These are phyloP conservation scores for Cerastoderma edule DNA, from an alignment of 2,888 invertebrate species.

Conservation along the genomic window DNA sequence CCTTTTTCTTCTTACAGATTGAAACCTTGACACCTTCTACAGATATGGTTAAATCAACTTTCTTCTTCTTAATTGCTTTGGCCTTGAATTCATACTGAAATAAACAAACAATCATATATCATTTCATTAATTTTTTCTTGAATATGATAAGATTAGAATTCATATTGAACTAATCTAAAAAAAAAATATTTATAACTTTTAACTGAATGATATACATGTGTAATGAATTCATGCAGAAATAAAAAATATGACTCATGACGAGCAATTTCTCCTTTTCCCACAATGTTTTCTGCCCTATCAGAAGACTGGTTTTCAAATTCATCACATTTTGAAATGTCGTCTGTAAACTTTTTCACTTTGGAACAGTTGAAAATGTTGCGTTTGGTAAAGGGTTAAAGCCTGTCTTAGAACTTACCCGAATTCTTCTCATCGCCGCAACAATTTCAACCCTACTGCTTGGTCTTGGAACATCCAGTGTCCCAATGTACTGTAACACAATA, in stretches of 20 bases:
- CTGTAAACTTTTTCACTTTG: too few species aligned
- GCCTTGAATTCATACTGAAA: slow-evolving; percentile 99
- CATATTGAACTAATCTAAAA: too few species aligned
- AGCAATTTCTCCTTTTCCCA: not conserved
- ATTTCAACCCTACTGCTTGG: slow-evolving; percentile 99
- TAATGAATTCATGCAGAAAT: not conserved
- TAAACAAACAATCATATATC: slow-evolving; percentile 52
- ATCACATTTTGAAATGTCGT: too few species aligned
- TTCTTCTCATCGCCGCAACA: slow-evolving; percentile 99
- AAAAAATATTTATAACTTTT: too few species aligned
- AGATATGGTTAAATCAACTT: slow-evolving; percentile 97
- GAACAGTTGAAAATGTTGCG: too few species aligned
- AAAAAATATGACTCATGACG: not conserved
- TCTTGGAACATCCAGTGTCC: slow-evolving; percentile 97
- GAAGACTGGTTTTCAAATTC: too few species aligned
- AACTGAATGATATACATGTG: too few species aligned
- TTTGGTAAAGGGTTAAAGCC: not conserved
- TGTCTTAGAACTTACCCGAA: slow-evolving; percentile 88
- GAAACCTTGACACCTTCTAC: slow-evolving; percentile 97
- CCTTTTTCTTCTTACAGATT: slow-evolving; percentile 89
- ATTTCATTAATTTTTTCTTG: too few species aligned
- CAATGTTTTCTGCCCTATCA: too few species aligned
- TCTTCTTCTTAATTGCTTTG: slow-evolving; percentile 98
- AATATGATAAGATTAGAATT: too few species aligned
- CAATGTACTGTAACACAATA: slow-evolving; percentile 99